Base-by-base conservation (phyloP, 2,797 vertebrate species). In the Schizopygopsis pylzovi region DNA sequence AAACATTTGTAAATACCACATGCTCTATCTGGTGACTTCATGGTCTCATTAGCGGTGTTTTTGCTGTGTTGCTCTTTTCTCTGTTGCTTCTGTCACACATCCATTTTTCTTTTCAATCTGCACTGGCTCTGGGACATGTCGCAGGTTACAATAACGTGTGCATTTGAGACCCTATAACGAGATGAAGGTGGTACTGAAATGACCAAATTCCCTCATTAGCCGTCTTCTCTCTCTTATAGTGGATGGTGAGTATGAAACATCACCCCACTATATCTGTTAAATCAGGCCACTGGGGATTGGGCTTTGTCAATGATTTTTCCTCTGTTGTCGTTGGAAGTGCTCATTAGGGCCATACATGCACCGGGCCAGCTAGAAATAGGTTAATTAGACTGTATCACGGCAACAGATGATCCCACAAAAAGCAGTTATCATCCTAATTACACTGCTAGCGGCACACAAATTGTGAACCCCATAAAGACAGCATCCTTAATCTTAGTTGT, bases 381-480 rank as follows among this genome's bases (percentile, higher is more conserved):
- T 94, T 95, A 93, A 95, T 95, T 94, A 93, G 91, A 91, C 91
- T 88, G 90, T 91, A 92, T 94, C 91, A 90, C 90, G 90, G 92
- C 92, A 93, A 91, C 92, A 93, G 93, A 94, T 91, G 93, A 95
- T 92, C 89, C 90, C 89, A 92, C 91, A 90, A 94, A 94, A 94
- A 93, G 90, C 91, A 90, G 89, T 89, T 90, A 93, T 94, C 92
- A 90, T 89, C 90, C 91, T 94, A 92, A 95, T 95, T 94, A 93
- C 90, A 92, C 90, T 88, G 90, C 91, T 93, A 80, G 81, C 91
- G 90, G 91, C 87, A 87, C 88, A 90, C 82, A 87, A 90, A 91
- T 92, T 89, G 85, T 90, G 85, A 90, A 88, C 80, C 86, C 92
- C 90, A 94, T 93, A 90, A 92, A 89, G 73, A 76, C 47, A 71